These are phyloP conservation scores for Steinernema scapterisci DNA, from an alignment of 2,888 invertebrate species.

Conservation along the genomic window DNA sequence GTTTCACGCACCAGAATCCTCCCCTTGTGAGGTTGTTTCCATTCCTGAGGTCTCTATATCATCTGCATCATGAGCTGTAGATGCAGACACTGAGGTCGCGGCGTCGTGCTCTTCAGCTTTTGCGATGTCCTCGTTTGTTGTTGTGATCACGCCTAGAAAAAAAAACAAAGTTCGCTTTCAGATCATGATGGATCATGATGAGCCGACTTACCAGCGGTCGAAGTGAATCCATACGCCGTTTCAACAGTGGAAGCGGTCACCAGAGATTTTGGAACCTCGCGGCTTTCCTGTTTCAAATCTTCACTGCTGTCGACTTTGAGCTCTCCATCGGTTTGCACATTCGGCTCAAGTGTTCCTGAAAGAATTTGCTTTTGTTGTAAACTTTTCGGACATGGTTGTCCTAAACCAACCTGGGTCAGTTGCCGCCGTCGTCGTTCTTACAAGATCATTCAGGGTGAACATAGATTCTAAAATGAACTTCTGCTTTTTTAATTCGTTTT, in stretches of 20 bases:
- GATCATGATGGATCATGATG: no score
- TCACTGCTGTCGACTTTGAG: not conserved
- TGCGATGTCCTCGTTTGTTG: not conserved
- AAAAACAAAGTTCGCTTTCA: no score
- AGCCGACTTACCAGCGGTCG: no score
- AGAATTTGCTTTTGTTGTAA: no score
- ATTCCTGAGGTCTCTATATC: no score
- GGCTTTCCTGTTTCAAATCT: not conserved
- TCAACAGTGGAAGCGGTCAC: slow-evolving; percentile 8
- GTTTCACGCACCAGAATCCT: no score
- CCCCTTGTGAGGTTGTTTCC: not conserved
- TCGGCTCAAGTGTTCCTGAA: no score
- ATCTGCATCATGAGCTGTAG: no score
- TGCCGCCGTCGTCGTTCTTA: not conserved
- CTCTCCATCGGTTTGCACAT: not conserved
- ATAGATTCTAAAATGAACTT: not conserved
- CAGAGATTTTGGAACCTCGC: not conserved
- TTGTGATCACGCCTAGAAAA: not conserved
- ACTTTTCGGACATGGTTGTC: no score
- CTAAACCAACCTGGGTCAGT: not conserved
- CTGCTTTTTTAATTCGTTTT: no score
- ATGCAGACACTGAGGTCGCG: no score
- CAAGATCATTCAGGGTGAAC: not conserved
- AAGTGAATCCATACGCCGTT: no score
- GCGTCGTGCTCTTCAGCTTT: not conserved